These are phyloP conservation scores for Andrena flavipes DNA, from an alignment of 2,888 invertebrate genomes.

Conservation along the genomic window DNA sequence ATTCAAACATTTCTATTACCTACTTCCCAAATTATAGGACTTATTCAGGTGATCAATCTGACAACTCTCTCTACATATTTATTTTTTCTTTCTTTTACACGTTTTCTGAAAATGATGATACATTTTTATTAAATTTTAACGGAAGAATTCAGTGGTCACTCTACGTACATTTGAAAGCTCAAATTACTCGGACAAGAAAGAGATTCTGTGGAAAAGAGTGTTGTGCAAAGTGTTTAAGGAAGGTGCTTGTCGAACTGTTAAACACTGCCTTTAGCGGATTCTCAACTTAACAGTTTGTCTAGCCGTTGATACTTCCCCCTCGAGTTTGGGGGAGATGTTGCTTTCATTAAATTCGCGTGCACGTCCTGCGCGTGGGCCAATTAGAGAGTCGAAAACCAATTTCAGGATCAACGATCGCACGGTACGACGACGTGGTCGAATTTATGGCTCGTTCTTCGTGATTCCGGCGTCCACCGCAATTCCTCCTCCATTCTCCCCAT, in stretches of 20 bases:
- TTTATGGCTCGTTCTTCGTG: constrained; percentile 76
- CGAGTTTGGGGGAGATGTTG: constrained; percentile 45
- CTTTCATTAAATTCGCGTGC: constrained; percentile 72
- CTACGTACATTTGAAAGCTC: constrained; percentile 17
- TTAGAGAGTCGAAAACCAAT: constrained; percentile 75
- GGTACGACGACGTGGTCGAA: constrained; percentile 69
- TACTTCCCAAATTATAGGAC: too few species aligned
- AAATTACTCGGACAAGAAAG: constrained; percentile 47
- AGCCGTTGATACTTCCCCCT: constrained; percentile 25
- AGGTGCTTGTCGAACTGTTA: neutral
- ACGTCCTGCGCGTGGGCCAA: constrained; percentile 66
- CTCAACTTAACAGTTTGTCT: constrained; percentile 32
- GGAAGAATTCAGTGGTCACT: neutral
- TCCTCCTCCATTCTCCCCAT: constrained; percentile 59
- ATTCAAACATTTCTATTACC: too few species aligned
- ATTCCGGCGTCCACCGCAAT: constrained; percentile 69
- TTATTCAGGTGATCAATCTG: too few species aligned
- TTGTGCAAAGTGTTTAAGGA: neutral
- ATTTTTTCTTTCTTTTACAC: too few species aligned
- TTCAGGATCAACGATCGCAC: constrained; percentile 75
- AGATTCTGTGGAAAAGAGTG: neutral
- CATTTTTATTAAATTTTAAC: neutral
- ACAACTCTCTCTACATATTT: too few species aligned
- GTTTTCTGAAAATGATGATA: neutral
- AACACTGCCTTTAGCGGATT: constrained; percentile 1